Evolutionary conservation across 2,888 invertebrate genomes (phyloP), one percentile per base, ranked within the genome.

Genomic region (Leucophenga montana): DNA sequence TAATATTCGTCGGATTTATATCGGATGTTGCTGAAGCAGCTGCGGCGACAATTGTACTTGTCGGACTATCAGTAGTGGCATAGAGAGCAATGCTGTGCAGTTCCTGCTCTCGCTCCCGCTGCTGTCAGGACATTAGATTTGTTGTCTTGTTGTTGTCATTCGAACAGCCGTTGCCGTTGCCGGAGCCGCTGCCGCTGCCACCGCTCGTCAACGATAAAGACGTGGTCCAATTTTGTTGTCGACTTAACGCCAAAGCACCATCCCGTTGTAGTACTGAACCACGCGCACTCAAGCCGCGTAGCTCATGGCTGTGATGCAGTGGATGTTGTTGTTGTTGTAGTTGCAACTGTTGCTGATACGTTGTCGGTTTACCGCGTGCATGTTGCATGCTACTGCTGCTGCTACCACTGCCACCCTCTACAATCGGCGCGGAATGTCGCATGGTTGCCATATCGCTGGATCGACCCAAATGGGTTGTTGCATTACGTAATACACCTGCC

Each of bases 401-500:
- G 53, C 53, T 44, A 57, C 69, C 56, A 22, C 18, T 67, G 53
- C 53, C 50, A 57, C 69, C 56, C 20, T 69, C 75, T 31, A 74
- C 76, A 50, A 69, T 72, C 27, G 84, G 80, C 48, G 80, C 69
- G 8, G 85, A 84, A 67, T 78, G 78, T 4, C 85, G 81, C 5
- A 73, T 27, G 1, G 39, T 66, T 27, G 66, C 79, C 79, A 69
- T 39, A 68, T 75, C 13, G 68, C 68, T 2, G 50, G 69, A 22
- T 76, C 75, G 13, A 66, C n/a, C 16, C 48, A 48, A 18, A 50
- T 74, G 74, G 18, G 73, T 57, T 18, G 81, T 76, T n/a, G 87
- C 79, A 70, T 77, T 83, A 16, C 87, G 85, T 39, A 84, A 68
- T 46, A 83, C 76, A 73, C 86, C 87, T 87, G 64, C 9, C 22